A percentile compares a stretch with the other conserved stretches of the same genome.
Evolutionary conservation across 2,888 invertebrate species (phyloP).

Genomic region (Helicoverpa assulta): DNA sequence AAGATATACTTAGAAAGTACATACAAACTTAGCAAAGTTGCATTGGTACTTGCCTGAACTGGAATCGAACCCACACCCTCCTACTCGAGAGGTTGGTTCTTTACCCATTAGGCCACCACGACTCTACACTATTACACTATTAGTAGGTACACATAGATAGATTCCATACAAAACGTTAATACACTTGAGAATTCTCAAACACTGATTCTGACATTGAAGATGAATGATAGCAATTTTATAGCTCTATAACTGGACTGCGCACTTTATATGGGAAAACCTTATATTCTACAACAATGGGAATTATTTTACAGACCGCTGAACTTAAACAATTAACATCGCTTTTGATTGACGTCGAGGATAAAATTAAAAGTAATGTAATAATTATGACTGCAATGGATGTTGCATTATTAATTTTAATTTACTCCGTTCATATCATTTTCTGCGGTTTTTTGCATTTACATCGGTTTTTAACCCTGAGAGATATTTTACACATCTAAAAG

Average conservation of each 20-base stretch:
- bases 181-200: neutral
- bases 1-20: too few relatives aligned
- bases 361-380: slow-evolving; percentile 48
- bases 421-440: neutral
- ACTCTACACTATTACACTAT: too few relatives aligned
- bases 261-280: slow-evolving; percentile 34
- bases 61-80: too few relatives aligned
- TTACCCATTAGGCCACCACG: too few relatives aligned
- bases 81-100: too few relatives aligned
- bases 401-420: slow-evolving; percentile 8
- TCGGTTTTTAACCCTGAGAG: neutral
- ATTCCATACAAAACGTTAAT: neutral
- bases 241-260: slow-evolving; percentile 14
- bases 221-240: slow-evolving; percentile 7
- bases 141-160: too few relatives aligned
- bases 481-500: neutral
- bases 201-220: slow-evolving; percentile 19
- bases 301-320: slow-evolving; percentile 42
- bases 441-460: neutral
- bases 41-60: too few relatives aligned
- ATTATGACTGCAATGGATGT: slow-evolving; percentile 26
- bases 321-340: slow-evolving; percentile 37
- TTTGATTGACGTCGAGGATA: slow-evolving; percentile 48
- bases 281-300: slow-evolving; percentile 45
- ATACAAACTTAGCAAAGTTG: too few relatives aligned